A percentile compares a stretch with the other conserved stretches of the same genome.
Conservation (phyloP, 2,797 vertebrate genomes). For the Otolemur crassicaudatus region DNA sequence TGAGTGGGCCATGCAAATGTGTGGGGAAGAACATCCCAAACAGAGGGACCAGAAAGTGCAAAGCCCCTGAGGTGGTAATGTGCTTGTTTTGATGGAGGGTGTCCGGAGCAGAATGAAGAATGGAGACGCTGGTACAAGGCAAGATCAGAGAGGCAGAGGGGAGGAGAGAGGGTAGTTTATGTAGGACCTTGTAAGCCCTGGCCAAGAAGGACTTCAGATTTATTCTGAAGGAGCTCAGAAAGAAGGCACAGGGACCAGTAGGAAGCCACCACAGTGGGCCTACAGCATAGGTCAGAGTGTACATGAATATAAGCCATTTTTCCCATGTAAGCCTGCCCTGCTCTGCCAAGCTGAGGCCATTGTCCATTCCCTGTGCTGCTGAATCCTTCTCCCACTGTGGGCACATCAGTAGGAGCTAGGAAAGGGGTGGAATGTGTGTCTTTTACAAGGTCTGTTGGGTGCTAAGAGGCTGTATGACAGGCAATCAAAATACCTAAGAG, state of each 20-base stretch:
- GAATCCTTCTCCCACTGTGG: neutral
- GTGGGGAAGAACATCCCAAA: neutral
- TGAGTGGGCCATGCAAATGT: neutral
- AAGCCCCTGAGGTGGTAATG: neutral
- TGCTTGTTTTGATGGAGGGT: neutral
- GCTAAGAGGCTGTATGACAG: constrained; percentile 53
- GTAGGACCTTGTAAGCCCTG: neutral
- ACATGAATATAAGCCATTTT: neutral
- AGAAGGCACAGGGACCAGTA: neutral
- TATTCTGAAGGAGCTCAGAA: neutral
- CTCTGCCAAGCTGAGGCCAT: neutral
- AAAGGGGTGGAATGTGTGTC: neutral
- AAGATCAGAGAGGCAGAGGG: neutral
- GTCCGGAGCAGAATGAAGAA: neutral
- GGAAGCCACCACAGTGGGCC: too few species aligned
- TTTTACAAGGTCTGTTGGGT: constrained; percentile 42
- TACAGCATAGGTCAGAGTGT: accelerated
- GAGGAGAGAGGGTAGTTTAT: neutral
- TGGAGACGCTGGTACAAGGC: neutral
- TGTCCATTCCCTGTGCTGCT: neutral
- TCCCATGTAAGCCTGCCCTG: neutral
- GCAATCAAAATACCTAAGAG: constrained; percentile 64
- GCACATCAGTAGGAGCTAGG: neutral
- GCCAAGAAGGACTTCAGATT: neutral
- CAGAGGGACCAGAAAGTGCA: neutral